Conservation (phyloP, 2,888 invertebrate species). For the Mesochorus sp. region DNA sequence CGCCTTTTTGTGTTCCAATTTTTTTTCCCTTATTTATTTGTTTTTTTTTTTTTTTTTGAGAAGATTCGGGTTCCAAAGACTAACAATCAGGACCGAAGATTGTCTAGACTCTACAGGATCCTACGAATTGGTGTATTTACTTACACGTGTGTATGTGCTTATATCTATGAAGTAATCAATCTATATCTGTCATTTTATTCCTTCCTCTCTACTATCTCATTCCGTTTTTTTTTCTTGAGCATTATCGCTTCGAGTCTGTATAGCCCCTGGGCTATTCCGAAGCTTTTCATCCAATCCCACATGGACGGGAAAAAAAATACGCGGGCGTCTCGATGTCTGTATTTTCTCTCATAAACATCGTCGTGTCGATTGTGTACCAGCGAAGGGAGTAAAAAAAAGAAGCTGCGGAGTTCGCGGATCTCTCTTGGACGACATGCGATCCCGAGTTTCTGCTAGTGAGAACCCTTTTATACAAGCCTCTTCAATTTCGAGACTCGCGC, state of each 20-base stretch:
- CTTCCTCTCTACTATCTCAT: not conserved
- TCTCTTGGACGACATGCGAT: conserved; percentile 9
- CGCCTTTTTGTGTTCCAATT: too few species aligned
- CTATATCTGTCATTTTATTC: not conserved
- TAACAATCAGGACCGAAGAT: too few species aligned
- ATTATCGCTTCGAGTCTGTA: conserved; percentile 19
- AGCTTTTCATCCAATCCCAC: conserved; percentile 38
- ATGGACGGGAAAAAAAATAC: conserved; percentile 3
- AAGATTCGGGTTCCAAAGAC: too few species aligned
- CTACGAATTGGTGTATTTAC: too few species aligned
- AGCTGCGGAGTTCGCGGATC: not conserved
- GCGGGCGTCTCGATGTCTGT: conserved; percentile 19
- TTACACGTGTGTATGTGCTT: conserved; percentile 5
- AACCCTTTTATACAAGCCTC: conserved; percentile 44
- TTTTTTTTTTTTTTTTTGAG: too few species aligned
- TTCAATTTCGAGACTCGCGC: not conserved
- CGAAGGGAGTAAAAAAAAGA: not conserved
- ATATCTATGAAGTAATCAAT: not conserved
- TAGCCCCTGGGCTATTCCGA: conserved; percentile 31
- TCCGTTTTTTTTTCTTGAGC: not conserved
- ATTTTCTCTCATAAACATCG: conserved; percentile 17
- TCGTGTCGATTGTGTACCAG: conserved; percentile 16
- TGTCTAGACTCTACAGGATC: too few species aligned
- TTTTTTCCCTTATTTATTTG: too few species aligned
- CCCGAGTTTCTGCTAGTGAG: conserved; percentile 14